Evolutionary conservation across 2,888 invertebrate species (phyloP).

Genomic region (Ophraella communa): DNA sequence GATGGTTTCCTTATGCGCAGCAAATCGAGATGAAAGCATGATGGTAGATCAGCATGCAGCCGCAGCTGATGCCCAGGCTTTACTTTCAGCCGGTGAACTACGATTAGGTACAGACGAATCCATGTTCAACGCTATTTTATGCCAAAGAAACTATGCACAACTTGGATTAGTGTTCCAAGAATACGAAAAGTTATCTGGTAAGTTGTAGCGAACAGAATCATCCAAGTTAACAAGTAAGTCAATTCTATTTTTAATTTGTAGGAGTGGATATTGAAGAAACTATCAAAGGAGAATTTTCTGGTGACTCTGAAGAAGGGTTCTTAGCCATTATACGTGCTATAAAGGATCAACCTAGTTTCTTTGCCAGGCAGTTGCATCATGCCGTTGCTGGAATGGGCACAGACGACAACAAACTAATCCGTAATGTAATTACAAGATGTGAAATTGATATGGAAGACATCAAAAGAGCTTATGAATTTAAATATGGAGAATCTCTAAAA

Average conservation of each 20-base stretch:
- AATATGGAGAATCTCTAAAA: constrained; percentile 78
- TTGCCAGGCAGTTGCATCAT: constrained; percentile 84
- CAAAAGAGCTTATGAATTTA: constrained; percentile 75
- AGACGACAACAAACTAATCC: constrained; percentile 83
- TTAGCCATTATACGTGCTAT: constrained; percentile 82
- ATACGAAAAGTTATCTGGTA: constrained; percentile 75
- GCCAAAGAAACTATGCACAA: constrained; percentile 76
- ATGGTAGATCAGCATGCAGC: constrained; percentile 29
- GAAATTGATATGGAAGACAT: constrained; percentile 89
- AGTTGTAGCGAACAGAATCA: background rate
- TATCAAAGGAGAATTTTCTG: constrained; percentile 84
- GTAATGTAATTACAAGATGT: constrained; percentile 81
- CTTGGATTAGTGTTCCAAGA: constrained; percentile 64
- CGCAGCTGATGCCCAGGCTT: constrained; percentile 38
- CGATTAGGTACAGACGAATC: constrained; percentile 83
- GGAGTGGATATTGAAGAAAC: constrained; percentile 79
- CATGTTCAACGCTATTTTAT: constrained; percentile 81
- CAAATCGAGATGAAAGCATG: constrained; percentile 38
- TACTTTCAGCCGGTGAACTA: constrained; percentile 54
- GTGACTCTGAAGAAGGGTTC: constrained; percentile 79
- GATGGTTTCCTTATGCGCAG: constrained; percentile 42
- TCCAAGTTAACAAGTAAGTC: background rate
- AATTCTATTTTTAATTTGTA: constrained; percentile 1
- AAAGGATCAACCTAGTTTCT: constrained; percentile 80
- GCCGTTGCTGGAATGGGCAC: constrained; percentile 91